Base-by-base conservation (phyloP, 2,888 invertebrate species). In the Leptopterna dolabrata region DNA sequence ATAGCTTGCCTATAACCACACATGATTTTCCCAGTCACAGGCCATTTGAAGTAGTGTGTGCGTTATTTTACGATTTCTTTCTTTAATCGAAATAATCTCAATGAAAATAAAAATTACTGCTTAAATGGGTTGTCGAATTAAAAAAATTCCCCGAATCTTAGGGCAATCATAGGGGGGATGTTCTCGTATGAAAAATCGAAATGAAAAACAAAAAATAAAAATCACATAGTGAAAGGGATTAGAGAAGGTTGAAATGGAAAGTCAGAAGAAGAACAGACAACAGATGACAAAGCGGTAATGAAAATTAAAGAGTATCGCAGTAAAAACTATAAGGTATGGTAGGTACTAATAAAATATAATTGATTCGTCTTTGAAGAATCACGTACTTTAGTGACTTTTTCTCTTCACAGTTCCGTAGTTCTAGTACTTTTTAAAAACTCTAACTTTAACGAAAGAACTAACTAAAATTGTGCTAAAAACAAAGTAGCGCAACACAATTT, bases 31-130 rank as follows among this genome's bases (percentile, higher is more conserved):
- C 70, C 83, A 63, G 83, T 83, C 83, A 70, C 83, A 83, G 83
- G 83, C 83, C 83, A 70, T 83, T 83, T 83, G 83, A 83, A 83
- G 83, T 83, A 83, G 70, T 83, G 83, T 83, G 83, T 83, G 83
- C 41, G 83, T 30, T 73, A 36, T 41, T 70, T 19, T 41, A 70
- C 41, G 83, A 41, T 71, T 29, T 16, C 29, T 27, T 71, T 73
- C 16, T 16, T 73, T 7, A 24, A 9, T 70, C 13, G 63, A 73
- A 0, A 73, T n/a, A 73, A 29, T 11, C 29, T 36, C 29, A 73
- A 41, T 36, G 73, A n/a, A 73, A 73, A 73, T 29, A 63, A 19
- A 63, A 63, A 63, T 63, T 24, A 63, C 19, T 63, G 63, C 24
- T 14, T 63, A 63, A 2, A 36, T 47, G 24, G 63, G 11, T 63